phyloP scores from a whole-genome alignment of 2,797 vertebrate species.

The Liasis olivaceus region DNA sequence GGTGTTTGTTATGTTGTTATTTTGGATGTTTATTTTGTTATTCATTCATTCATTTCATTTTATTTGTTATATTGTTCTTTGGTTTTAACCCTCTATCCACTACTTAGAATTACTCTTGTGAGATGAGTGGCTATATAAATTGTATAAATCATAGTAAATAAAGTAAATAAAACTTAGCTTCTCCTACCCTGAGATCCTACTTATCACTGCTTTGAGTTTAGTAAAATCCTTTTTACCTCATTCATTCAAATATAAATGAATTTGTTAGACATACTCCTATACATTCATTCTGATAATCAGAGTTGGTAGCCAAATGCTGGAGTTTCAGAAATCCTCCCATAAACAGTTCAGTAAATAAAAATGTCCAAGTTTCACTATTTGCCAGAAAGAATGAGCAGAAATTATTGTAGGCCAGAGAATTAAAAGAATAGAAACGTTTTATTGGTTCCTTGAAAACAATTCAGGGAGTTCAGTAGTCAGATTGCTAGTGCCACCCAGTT shows the following conservation, averaged over 20 bases:
- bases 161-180: background rate
- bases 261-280: background rate
- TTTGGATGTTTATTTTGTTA: background rate
- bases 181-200: background rate
- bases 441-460: background rate
- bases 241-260: background rate
- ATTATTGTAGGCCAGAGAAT: background rate
- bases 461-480: background rate
- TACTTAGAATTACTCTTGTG: background rate
- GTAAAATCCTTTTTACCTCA: background rate
- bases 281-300: background rate
- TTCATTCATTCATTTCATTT: background rate
- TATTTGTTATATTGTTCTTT: background rate
- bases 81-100: background rate
- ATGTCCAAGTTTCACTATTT: background rate
- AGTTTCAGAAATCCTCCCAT: background rate
- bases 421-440: background rate
- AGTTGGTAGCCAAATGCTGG: background rate
- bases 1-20: background rate
- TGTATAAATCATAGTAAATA: background rate
- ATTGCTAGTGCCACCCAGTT: background rate
- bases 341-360: background rate
- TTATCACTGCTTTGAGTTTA: background rate
- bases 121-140: background rate
- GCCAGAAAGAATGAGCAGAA: background rate